These are phyloP conservation scores for Carcharodon carcharias DNA, from an alignment of 2,797 vertebrate species.

Conservation along the genomic window DNA sequence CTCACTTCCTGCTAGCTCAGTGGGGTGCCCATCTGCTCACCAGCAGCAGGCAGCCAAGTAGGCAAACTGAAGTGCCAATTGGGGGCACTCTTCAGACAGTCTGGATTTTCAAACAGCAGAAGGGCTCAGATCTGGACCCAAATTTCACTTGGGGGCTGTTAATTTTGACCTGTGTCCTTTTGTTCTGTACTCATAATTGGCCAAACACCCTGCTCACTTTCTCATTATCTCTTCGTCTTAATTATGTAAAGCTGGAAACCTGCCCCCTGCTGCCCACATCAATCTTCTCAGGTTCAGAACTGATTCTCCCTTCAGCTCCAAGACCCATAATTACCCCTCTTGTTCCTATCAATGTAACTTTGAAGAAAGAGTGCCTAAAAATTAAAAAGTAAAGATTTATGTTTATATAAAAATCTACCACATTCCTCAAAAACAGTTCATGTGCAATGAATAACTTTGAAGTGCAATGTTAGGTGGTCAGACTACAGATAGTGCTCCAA, in stretches of 20 bases:
- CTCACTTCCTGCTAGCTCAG: not conserved
- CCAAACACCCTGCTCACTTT: not conserved
- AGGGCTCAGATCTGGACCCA: not conserved
- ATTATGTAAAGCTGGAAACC: not conserved
- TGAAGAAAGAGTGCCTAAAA: not conserved
- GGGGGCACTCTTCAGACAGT: too few species aligned
- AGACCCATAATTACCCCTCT: not conserved
- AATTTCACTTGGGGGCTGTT: not conserved
- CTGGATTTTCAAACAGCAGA: too few species aligned
- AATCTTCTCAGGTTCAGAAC: not conserved
- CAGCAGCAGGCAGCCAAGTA: too few species aligned
- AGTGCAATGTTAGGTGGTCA: not conserved
- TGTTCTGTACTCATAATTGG: not conserved
- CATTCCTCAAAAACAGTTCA: not conserved
- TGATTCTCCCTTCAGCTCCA: not conserved
- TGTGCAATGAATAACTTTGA: not conserved
- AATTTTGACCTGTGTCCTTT: not conserved
- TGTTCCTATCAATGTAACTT: not conserved
- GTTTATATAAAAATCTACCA: not conserved
- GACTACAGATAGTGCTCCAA: not conserved
- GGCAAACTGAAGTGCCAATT: too few species aligned
- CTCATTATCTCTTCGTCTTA: not conserved
- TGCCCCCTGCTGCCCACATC: not conserved
- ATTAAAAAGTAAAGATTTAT: not conserved
- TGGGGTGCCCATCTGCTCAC: too few species aligned